Base-by-base conservation (phyloP, 2,888 invertebrate species). In the Stenodera caucasica region DNA sequence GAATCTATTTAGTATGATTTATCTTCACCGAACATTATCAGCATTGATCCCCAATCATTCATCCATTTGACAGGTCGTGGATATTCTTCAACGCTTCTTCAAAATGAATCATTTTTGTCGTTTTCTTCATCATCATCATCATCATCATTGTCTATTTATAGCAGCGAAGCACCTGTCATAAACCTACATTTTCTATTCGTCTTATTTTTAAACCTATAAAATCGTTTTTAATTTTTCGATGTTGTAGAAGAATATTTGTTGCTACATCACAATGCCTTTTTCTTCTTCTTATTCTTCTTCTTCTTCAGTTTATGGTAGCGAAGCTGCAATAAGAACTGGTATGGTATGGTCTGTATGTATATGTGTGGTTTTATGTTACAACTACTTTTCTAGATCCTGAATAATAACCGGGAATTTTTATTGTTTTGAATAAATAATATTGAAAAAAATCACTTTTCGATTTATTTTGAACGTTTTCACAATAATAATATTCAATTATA, bases 51-150 rank as follows among this genome's bases (percentile, higher is more conserved):
- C 45, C 21, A 45, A 45, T 45, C 45, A 45, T 11, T 45, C 45
- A 45, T 45, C 21, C 21, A 21, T 9, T 21, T 45, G 45, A 45
- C 45, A 45, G 45, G 11, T 45, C 45, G 6, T 45, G 21, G 45
- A 4, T 45, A 21, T 18, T 40, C 45, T 45, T 45, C 45, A 45
- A 45, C 45, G 45, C 45, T 45, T 45, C 45, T 45, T 45, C 45
- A 45, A 45, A 45, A 11, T 1, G 35, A 35, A 35, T 4, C 35
- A 14, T 6, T 2, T 35, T 14, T 7, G 35, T 14, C 5, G n/a
- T n/a, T n/a, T n/a, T 35, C 0, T 7, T n/a, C n/a, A 35, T 21
- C 45, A 21, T 4, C 12, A 45, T 45, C 45, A 21, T 45, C 21
- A 12, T 21, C 21, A 21, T 45, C 12, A 14, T 14, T 11, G 5